Base-by-base conservation (phyloP, 30 jellyfish, hydroid and myxozoan genomes). In the Clytia hemisphaerica region DNA sequence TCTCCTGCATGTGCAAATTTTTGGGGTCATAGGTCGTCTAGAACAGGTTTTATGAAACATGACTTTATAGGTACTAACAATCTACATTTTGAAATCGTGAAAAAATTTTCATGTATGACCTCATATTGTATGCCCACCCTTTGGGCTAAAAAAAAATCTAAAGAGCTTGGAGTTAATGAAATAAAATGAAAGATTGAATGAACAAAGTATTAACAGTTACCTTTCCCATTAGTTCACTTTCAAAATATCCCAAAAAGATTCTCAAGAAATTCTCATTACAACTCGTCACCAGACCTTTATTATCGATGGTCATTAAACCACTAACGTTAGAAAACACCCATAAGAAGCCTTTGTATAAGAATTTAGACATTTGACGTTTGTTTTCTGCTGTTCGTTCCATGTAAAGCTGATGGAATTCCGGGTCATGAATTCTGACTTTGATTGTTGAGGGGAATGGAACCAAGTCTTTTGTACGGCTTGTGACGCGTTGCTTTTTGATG, bases 271-370 rank as follows among this genome's bases (percentile, higher is more conserved):
- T 85, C 21, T 71, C 78, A 71, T 85, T 85, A 42, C 95, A 85
- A 70, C 95, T 85, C 27, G 72, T 82, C 6, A 85, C 78, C 32
- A 45, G 35, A 28, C 95, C 95, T 45, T 78, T 75, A 14, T 78
- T 84, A 4, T 66, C 37, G 21, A 85, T 84, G 31, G 80, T 78
- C 37, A 85, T 80, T 47, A 85, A 63, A 1, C 95, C 95, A 76
- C 95, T 85, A 77, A 85, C 78, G 62, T 85, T 85, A 6, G 95
- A 64, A 46, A 85, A 85, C 59, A 85, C 95, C 95, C 95, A 85
- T 14, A 85, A 37, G 40, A 76, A 58, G 24, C 95, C 91, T 61
- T 77, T 77, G 80, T 85, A 85, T 14, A 85, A 79, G 62, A 82
- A 82, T 34, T 82, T 82, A 50, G 88, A 54, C 67, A 60, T 60